A percentile compares a stretch with the other conserved stretches of the same genome.
Evolutionary conservation across 2,888 invertebrate genomes (phyloP).

Genomic region (Linnaemya vulpina): DNA sequence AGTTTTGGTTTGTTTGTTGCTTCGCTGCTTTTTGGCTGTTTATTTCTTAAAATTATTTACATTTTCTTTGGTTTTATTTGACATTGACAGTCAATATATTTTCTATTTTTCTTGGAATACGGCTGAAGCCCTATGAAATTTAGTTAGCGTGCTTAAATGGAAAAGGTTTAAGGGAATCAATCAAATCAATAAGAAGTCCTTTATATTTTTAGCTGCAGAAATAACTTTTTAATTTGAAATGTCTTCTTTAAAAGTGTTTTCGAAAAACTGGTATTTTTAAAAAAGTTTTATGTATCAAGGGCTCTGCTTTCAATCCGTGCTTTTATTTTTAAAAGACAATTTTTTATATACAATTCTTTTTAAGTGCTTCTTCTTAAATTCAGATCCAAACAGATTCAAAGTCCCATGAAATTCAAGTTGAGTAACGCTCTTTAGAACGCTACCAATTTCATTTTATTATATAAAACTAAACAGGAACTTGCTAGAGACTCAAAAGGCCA

Average conservation of each 20-base stretch:
- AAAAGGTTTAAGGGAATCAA: not conserved
- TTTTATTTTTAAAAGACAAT: too few species aligned
- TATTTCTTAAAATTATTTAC: constrained; percentile 26
- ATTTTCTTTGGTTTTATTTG: constrained; percentile 21
- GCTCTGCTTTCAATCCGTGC: too few species aligned
- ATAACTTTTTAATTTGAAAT: not conserved
- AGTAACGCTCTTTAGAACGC: too few species aligned
- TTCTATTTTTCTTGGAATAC: not conserved
- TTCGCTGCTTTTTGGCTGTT: constrained; percentile 51
- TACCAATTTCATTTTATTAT: too few species aligned
- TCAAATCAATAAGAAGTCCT: not conserved
- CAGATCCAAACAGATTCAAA: too few species aligned
- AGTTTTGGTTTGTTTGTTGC: constrained; percentile 25
- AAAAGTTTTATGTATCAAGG: too few species aligned
- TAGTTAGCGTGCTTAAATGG: not conserved
- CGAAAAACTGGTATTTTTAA: too few species aligned
- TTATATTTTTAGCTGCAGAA: not conserved
- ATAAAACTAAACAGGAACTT: too few species aligned
- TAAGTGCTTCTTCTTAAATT: too few species aligned
- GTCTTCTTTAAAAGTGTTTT: not conserved
- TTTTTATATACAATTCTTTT: too few species aligned
- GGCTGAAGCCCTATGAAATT: not conserved
- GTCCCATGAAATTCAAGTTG: too few species aligned
- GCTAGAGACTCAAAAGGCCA: too few species aligned
- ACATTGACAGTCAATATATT: not conserved